A percentile compares a stretch with the other conserved stretches of the same genome.
Conservation (phyloP, 2,113 vertebrate genomes). For the Terrapene triunguis region DNA sequence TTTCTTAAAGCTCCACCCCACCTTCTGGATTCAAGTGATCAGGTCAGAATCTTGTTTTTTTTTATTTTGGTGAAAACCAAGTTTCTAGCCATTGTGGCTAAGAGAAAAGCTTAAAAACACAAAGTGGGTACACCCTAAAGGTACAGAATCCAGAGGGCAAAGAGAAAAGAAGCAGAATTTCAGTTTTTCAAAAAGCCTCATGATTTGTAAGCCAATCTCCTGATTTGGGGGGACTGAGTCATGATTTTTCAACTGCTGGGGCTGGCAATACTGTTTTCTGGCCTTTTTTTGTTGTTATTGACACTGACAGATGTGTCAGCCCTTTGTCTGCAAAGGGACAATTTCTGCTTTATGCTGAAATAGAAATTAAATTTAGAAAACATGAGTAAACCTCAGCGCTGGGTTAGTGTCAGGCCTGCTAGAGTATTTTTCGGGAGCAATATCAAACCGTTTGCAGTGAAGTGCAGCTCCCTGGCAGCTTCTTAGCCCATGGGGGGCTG, state of each 20-base stretch:
- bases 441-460: not conserved
- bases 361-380: not conserved
- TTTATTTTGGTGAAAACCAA: not conserved
- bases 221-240: not conserved
- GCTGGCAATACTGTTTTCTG: not conserved
- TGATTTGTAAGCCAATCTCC: not conserved
- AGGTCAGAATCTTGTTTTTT: not conserved
- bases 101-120: not conserved
- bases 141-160: not conserved
- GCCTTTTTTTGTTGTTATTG: not conserved
- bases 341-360: not conserved
- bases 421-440: not conserved
- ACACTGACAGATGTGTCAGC: not conserved
- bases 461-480: not conserved
- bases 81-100: not conserved
- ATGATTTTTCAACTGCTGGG: not conserved
- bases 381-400: not conserved
- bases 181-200: not conserved
- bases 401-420: not conserved
- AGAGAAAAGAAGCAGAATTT: not conserved
- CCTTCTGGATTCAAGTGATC: not conserved
- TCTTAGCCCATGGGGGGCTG: no score
- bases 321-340: not conserved
- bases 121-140: not conserved
- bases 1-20: not conserved